Base-by-base conservation (phyloP, 2,888 invertebrate genomes). In the Agriotes lineatus region DNA sequence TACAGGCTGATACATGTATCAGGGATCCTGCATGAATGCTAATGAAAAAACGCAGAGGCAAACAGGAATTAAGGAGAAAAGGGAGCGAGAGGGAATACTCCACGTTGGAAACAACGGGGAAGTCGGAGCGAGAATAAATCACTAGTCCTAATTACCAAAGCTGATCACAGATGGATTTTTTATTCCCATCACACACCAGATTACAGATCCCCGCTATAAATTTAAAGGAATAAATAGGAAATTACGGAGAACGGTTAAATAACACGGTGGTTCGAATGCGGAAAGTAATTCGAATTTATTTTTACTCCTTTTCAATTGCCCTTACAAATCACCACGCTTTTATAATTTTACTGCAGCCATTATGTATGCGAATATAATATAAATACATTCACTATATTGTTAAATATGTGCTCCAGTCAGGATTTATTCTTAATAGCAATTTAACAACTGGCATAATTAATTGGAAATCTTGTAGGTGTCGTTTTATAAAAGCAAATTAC, bases 121-220 rank as follows among this genome's bases (percentile, higher is more conserved):
- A 48, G 48, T 48, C 35, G 33, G 39, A 57, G 22, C 20, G 57
- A 35, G 48, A 59, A 67, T 70, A 70, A 70, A 70, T 70, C 70
- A 60, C 56, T 44, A 52, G 66, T 56, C 44, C 63, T 70, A 70
- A 70, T 70, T 70, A 67, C 67, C 70, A 42, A 67, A 67, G 54
- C 70, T 57, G 70, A 70, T 70, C 67, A 64, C 62, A 67, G 66
- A 67, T 62, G 70, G 59, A 61, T 59, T 62, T 48, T 70, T 70
- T 67, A 70, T 70, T 60, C 65, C 61, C 56, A 56, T 63, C 52
- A 52, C 52, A 35, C 33, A 33, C 52, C 52, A 52, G 52, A 52
- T 52, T 52, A 52, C 52, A 35, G 33, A 30, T 7, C 16, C 52
- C 19, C 52, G 52, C 52, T 33, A 52, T 52, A 52, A 52, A 52